Evolutionary conservation across 2,797 vertebrate species (phyloP).

Genomic region (Podargus strigoides): DNA sequence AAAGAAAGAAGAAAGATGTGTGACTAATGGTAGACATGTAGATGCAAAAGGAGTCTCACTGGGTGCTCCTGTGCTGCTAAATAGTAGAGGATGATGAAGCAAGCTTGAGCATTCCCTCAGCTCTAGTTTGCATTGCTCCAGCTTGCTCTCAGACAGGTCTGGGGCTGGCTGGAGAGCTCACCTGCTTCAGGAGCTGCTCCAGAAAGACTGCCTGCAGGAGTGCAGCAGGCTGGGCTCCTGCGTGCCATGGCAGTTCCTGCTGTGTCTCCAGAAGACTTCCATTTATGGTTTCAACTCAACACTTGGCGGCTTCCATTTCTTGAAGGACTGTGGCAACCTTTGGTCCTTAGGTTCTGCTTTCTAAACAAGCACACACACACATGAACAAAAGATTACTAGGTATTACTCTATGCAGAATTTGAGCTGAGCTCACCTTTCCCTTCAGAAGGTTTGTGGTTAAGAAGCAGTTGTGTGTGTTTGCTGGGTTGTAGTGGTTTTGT

Average conservation of each 20-base stretch:
- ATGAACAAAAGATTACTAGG: background rate
- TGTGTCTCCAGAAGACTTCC: background rate
- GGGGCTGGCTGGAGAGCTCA: background rate
- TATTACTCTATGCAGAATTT: background rate
- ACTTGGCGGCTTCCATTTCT: background rate
- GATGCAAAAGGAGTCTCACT: background rate
- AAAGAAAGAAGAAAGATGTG: background rate
- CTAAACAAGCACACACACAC: background rate
- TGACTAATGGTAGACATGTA: rapidly evolving
- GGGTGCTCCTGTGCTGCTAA: background rate
- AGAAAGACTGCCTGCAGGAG: background rate
- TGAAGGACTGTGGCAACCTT: background rate
- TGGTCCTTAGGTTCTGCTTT: background rate
- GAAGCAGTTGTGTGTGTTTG: background rate
- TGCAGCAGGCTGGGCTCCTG: background rate
- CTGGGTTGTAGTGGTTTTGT: background rate
- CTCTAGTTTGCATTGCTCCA: background rate
- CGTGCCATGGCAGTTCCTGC: background rate
- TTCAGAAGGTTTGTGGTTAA: background rate
- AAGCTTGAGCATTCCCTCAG: background rate
- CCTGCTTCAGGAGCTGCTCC: background rate
- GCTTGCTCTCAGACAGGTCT: background rate
- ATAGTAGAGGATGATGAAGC: background rate
- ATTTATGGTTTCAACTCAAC: background rate
- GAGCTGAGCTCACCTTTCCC: background rate